Conservation (phyloP, 2,888 invertebrate genomes). For the Dasysyrphus albostriatus region DNA sequence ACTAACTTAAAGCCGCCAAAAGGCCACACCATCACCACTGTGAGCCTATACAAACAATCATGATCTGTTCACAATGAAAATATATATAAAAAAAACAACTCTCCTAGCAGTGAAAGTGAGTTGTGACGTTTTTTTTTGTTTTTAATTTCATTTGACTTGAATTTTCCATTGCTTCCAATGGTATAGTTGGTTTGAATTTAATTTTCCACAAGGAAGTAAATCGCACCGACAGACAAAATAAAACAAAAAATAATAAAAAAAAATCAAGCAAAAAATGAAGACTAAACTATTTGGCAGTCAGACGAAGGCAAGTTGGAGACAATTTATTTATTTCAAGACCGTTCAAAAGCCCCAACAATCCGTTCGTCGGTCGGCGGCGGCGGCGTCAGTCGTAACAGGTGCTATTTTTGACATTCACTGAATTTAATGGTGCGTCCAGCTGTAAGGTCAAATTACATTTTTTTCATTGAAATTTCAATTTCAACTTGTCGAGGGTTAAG, state of each 20-base stretch:
- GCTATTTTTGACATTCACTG: conserved; percentile 24
- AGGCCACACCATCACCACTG: conserved; percentile 29
- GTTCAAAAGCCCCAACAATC: conserved; percentile 10
- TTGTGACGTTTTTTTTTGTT: conserved; percentile 35
- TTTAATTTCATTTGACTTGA: conserved; percentile 17
- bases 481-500: conserved; percentile 32
- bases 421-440: conserved; percentile 12
- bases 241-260: not conserved
- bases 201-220: conserved; percentile 65
- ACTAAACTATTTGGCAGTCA: conserved; percentile 28
- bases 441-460: conserved; percentile 55
- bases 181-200: conserved; percentile 22
- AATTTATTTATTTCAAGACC: conserved; percentile 48
- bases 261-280: not conserved
- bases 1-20: conserved; percentile 15
- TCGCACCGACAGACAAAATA: conserved; percentile 26
- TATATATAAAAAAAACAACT: conserved; percentile 13
- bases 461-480: conserved; percentile 37
- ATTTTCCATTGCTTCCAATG: conserved; percentile 28
- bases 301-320: conserved; percentile 1
- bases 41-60: conserved; percentile 42
- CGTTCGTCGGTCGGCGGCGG: too few relatives aligned
- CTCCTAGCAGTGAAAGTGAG: conserved; percentile 67
- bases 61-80: conserved; percentile 47
- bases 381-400: conserved; percentile 26